Evolutionary conservation across 2,888 invertebrate genomes (phyloP), one percentile per base, ranked within the genome.

Genomic region (Bhutanitis thaidina): DNA sequence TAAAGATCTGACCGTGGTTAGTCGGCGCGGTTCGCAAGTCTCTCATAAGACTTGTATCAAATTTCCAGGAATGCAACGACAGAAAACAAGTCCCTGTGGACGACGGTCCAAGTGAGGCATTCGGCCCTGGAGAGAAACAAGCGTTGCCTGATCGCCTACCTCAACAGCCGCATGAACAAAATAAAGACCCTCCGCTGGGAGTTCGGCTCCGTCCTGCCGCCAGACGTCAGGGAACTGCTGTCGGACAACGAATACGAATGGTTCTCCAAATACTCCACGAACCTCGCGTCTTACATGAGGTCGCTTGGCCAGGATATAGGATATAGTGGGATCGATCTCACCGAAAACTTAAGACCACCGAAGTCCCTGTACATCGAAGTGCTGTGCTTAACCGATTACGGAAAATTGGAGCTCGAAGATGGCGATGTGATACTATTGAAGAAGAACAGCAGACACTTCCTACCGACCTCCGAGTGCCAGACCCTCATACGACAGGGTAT

Each of bases 281-380:
- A 93, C 30, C 81, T 98, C 54, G 96, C 97, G 0, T 92, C 92
- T 3, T 98, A 97, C 76, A 98, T 98, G 98, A 92, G 94, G 63
- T 93, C 95, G 0, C 91, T 98, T 50, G 97, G 97, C 0, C 94
- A 95, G 58, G 93, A 93, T 40, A 87, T 90, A 34, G 90, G 90
- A 0, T 90, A 90, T 56, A 93, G 93, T 45, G 95, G 95, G 4
- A 90, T 96, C 53, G 98, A 99, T 81, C 91, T 99, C 20, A 96
- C 96, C 0, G 93, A 95, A 59, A 95, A 97, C 75, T 84, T 96
- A 48, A 93, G 94, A 56, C 99, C 99, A 9, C 98, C 98, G 0
- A 98, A 98, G 76, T 93, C 96, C 0, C 90, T 98, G 9, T 97
- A 94, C 71, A 94, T 98, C 55, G 97, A 98, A 91, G 98, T 98